These are phyloP conservation scores for Campoletis sonorensis DNA, from an alignment of 1,140 invertebrate genomes.

Conservation along the genomic window DNA sequence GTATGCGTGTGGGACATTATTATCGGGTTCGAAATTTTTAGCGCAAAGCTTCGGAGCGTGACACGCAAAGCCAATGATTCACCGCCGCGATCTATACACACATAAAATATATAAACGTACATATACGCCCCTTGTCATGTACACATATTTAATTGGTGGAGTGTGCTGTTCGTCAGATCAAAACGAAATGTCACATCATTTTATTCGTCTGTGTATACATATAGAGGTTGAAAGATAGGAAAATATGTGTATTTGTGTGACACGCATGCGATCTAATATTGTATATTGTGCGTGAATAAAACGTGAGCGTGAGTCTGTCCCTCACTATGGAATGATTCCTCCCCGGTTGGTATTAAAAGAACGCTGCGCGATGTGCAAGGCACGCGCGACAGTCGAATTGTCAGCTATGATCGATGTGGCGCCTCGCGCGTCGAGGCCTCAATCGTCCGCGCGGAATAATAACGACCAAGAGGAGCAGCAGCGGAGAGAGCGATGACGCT, in stretches of 20 bases:
- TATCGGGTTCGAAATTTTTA: slow-evolving; percentile 29
- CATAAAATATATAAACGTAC: neutral
- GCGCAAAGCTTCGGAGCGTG: slow-evolving; percentile 19
- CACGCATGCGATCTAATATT: slow-evolving; percentile 8
- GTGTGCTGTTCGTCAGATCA: slow-evolving; percentile 16
- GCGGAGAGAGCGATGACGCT: slow-evolving; percentile 18
- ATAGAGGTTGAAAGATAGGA: neutral
- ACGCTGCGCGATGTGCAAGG: slow-evolving; percentile 35
- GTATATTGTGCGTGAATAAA: neutral
- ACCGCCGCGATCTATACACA: slow-evolving; percentile 6
- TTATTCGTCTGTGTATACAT: neutral
- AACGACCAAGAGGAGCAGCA: slow-evolving; percentile 46
- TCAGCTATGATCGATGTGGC: slow-evolving; percentile 57
- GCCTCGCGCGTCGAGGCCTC: slow-evolving; percentile 56
- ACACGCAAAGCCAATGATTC: slow-evolving; percentile 34
- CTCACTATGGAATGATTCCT: slow-evolving; percentile 22
- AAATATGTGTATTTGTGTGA: neutral
- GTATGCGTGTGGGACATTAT: slow-evolving; percentile 8
- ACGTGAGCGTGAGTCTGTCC: neutral
- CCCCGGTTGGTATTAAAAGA: slow-evolving; percentile 32
- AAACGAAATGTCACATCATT: slow-evolving; percentile 4
- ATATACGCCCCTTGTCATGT: neutral
- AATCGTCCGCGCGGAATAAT: slow-evolving; percentile 54
- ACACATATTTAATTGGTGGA: slow-evolving; percentile 32
- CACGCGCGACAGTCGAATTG: slow-evolving; percentile 54